Conservation (phyloP, 2,888 invertebrate genomes). For the Timandra comae region DNA sequence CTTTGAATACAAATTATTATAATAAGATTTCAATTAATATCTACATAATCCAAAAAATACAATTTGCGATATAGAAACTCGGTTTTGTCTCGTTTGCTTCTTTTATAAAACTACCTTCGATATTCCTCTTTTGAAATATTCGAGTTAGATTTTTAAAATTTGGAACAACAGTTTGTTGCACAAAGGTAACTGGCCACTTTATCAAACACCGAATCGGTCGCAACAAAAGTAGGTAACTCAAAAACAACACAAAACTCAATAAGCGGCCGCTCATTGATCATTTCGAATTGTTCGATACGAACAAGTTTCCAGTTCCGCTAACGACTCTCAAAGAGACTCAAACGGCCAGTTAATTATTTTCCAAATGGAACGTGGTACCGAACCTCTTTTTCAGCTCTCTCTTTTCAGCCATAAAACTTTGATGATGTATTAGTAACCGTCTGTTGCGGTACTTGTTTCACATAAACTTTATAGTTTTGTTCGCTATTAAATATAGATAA, state of each 20-base stretch:
- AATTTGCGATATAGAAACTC: too few relatives aligned
- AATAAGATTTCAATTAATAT: too few relatives aligned
- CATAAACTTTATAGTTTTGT: background rate
- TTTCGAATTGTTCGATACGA: conserved; percentile 45
- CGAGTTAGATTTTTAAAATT: too few relatives aligned
- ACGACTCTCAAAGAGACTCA: conserved; percentile 56
- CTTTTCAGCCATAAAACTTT: conserved; percentile 40
- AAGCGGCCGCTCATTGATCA: conserved; percentile 47
- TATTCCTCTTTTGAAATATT: too few relatives aligned
- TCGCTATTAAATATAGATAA: background rate
- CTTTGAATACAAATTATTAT: too few relatives aligned
- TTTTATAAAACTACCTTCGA: too few relatives aligned
- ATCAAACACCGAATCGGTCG: conserved; percentile 14
- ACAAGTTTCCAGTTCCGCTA: conserved; percentile 48
- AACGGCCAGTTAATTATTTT: conserved; percentile 65
- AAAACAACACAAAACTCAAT: conserved; percentile 26
- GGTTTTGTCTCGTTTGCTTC: too few relatives aligned
- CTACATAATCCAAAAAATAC: too few relatives aligned
- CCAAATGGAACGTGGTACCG: conserved; percentile 42
- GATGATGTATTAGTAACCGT: conserved; percentile 49
- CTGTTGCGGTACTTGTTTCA: conserved; percentile 21
- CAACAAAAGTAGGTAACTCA: conserved; percentile 15
- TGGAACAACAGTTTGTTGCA: background rate
- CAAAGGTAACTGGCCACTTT: conserved; percentile 15
- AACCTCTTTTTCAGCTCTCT: conserved; percentile 30